Evolutionary conservation across 1,140 invertebrate species (phyloP).

Genomic region (Sinella curviseta): DNA sequence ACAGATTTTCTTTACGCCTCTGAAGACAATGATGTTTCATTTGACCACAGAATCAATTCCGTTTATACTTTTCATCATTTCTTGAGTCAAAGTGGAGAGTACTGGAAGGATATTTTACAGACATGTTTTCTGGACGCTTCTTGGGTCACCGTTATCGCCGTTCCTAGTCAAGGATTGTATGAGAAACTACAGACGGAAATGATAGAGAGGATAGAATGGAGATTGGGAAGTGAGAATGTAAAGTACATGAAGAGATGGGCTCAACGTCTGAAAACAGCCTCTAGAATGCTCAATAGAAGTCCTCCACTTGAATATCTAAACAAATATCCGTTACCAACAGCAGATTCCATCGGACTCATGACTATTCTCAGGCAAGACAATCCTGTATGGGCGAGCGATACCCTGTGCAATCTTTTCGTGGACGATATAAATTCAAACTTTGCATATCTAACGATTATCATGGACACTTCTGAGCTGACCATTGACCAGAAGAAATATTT

Average conservation of each 20-base stretch:
- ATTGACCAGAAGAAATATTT: constrained; percentile 35
- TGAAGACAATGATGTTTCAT: constrained; percentile 18
- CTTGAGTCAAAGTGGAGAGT: neutral
- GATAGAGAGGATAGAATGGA: neutral
- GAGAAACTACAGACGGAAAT: constrained; percentile 7
- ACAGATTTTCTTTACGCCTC: constrained; percentile 28
- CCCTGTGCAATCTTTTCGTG: constrained; percentile 30
- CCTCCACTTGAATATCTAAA: neutral
- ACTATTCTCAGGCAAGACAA: neutral
- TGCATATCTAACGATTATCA: constrained; percentile 26
- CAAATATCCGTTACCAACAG: neutral
- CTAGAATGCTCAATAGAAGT: neutral
- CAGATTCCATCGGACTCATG: neutral
- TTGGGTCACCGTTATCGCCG: constrained; percentile 21
- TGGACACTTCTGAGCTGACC: constrained; percentile 29
- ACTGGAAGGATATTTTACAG: constrained; percentile 23
- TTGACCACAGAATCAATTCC: constrained; percentile 30
- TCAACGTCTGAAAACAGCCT: neutral
- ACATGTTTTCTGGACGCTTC: constrained; percentile 2
- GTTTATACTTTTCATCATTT: constrained; percentile 30
- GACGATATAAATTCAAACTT: constrained; percentile 31
- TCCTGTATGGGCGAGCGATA: constrained; percentile 23
- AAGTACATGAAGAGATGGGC: constrained; percentile 19
- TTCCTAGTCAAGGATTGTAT: neutral
- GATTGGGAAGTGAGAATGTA: neutral